phyloP scores from a whole-genome alignment of 2,113 vertebrate genomes.

The Pterocles orientalis region DNA sequence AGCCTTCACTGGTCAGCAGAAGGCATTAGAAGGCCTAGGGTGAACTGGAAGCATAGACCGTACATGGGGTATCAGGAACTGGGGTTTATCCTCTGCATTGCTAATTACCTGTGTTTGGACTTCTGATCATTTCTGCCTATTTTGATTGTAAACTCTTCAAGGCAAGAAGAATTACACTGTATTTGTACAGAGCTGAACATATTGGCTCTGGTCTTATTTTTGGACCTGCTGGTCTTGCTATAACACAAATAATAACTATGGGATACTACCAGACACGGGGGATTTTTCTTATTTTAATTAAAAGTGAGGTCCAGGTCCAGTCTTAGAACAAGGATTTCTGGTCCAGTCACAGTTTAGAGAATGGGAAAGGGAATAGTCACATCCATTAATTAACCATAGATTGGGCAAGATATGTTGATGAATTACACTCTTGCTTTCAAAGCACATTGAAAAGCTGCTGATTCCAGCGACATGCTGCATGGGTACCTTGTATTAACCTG shows the following conservation, averaged over 20 bases:
- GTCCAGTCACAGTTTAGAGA: not conserved
- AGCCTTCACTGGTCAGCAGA: not conserved
- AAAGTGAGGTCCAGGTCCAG: not conserved
- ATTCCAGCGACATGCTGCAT: not conserved
- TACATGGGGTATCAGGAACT: not conserved
- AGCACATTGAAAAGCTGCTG: not conserved
- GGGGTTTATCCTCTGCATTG: not conserved
- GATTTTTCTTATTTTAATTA: not conserved
- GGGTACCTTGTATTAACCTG: not conserved
- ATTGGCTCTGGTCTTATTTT: not conserved
- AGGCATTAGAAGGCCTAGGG: not conserved
- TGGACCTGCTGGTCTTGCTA: not conserved
- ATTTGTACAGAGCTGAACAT: not conserved
- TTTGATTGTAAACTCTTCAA: not conserved
- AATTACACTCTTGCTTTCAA: not conserved
- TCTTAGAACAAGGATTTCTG: not conserved
- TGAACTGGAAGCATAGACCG: fast-evolving
- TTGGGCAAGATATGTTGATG: fast-evolving
- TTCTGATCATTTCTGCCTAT: not conserved
- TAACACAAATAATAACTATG: not conserved
- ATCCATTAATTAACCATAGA: not conserved
- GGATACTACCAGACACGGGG: not conserved
- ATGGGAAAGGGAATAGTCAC: not conserved
- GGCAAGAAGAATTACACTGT: not conserved
- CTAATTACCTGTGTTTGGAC: not conserved